Evolutionary conservation across 2,113 vertebrate species (phyloP).

Genomic region (Apistogramma diplotaenia): DNA sequence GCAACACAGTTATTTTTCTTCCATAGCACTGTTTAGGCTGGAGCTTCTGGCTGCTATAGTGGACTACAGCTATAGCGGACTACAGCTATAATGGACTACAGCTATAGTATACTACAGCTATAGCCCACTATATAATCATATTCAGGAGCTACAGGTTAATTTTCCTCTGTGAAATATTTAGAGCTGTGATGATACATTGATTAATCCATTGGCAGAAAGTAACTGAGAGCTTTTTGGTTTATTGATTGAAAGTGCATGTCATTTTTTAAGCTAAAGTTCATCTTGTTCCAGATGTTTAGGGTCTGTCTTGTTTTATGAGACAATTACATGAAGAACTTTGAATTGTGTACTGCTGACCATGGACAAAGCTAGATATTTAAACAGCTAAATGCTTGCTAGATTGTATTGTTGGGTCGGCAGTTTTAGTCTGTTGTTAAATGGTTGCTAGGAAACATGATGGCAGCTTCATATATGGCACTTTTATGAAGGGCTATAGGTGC

Average conservation of each 20-base stretch:
- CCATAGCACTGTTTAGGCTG: neutral
- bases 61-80: neutral
- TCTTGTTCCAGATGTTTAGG: neutral
- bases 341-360: neutral
- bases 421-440: neutral
- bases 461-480: too few relatives aligned
- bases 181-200: neutral
- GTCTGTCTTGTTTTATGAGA: neutral
- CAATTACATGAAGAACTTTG: neutral
- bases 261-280: neutral
- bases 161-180: slow-evolving; percentile 12
- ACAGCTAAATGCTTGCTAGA: neutral
- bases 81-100: neutral
- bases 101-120: neutral
- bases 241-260: neutral
- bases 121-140: neutral
- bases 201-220: neutral
- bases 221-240: neutral
- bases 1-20: slow-evolving; percentile 13
- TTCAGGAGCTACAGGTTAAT: neutral
- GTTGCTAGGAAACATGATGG: too few relatives aligned
- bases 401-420: neutral
- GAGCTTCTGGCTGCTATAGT: neutral
- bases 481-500: neutral
- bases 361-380: neutral